phyloP scores from a whole-genome alignment of 1,140 invertebrate species.

The Theocolax elegans region DNA sequence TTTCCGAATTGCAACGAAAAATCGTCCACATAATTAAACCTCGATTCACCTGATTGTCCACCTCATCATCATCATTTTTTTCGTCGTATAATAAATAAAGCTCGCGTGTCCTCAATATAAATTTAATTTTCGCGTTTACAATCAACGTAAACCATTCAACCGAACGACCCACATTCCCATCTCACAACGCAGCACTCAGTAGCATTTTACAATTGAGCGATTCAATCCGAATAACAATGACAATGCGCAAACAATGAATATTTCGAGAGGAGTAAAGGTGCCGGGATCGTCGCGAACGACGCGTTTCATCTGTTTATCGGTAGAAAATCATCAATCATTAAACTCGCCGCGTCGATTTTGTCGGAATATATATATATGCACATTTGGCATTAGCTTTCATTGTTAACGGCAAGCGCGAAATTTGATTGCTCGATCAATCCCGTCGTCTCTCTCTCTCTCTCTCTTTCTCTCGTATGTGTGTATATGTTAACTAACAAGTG shows the following conservation, averaged over 20 bases:
- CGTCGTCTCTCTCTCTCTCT: too few relatives aligned
- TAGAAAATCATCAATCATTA: constrained; percentile 38
- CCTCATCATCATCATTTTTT: too few relatives aligned
- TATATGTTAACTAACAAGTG: too few relatives aligned
- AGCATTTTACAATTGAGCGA: constrained; percentile 23
- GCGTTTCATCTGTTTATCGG: constrained; percentile 11
- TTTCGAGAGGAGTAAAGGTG: too few relatives aligned
- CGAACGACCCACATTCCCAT: not conserved
- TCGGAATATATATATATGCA: too few relatives aligned
- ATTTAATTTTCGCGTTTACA: not conserved
- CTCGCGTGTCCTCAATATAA: too few relatives aligned
- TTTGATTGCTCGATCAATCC: constrained; percentile 26
- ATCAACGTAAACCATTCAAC: constrained; percentile 2
- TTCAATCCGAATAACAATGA: constrained; percentile 13
- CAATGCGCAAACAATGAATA: constrained; percentile 17
- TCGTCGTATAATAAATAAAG: too few relatives aligned
- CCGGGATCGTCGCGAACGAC: constrained; percentile 2
- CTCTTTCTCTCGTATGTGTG: too few relatives aligned
- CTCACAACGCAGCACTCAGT: not conserved
- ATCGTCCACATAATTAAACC: too few relatives aligned
- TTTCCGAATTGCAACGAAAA: too few relatives aligned
- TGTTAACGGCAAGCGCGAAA: constrained; percentile 28
- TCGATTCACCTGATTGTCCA: too few relatives aligned
- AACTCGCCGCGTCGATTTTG: constrained; percentile 21
- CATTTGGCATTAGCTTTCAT: constrained; percentile 31